Percentiles rank a stretch among this genome's conserved stretches.
Conservation (phyloP, 2,888 invertebrate genomes). For the Dromius quadrimaculatus region DNA sequence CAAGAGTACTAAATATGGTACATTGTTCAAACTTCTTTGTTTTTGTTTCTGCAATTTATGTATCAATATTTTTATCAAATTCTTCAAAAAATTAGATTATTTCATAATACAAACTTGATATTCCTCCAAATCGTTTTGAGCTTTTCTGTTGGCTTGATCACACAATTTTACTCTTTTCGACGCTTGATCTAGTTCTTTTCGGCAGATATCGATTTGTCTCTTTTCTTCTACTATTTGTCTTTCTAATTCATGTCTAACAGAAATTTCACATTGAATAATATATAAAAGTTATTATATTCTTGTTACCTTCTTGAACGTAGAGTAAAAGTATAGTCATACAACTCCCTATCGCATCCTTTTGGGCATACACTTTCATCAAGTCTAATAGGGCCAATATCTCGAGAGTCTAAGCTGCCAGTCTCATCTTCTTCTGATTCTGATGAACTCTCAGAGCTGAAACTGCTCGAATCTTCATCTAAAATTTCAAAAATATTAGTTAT, state of each 20-base stretch:
- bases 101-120: conserved; percentile 71
- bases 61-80: conserved; percentile 19
- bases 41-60: conserved; percentile 72
- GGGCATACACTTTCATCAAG: conserved; percentile 81
- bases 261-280: neutral
- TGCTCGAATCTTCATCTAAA: conserved; percentile 58
- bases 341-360: conserved; percentile 74
- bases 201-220: conserved; percentile 70
- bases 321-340: conserved; percentile 77
- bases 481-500: conserved; percentile 57
- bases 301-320: conserved; percentile 72
- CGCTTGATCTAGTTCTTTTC: conserved; percentile 71
- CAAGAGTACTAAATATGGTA: conserved; percentile 77
- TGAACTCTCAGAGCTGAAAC: conserved; percentile 59
- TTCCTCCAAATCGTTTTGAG: conserved; percentile 72
- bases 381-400: conserved; percentile 75
- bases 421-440: conserved; percentile 69
- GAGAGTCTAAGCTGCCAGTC: conserved; percentile 73
- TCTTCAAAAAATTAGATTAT: conserved; percentile 23
- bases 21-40: conserved; percentile 83
- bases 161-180: conserved; percentile 71
- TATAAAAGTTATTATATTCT: neutral
- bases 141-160: conserved; percentile 69
- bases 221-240: conserved; percentile 72
- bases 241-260: conserved; percentile 69